Base-by-base conservation (phyloP, 2,797 vertebrate genomes). In the Sciaenops ocellatus region DNA sequence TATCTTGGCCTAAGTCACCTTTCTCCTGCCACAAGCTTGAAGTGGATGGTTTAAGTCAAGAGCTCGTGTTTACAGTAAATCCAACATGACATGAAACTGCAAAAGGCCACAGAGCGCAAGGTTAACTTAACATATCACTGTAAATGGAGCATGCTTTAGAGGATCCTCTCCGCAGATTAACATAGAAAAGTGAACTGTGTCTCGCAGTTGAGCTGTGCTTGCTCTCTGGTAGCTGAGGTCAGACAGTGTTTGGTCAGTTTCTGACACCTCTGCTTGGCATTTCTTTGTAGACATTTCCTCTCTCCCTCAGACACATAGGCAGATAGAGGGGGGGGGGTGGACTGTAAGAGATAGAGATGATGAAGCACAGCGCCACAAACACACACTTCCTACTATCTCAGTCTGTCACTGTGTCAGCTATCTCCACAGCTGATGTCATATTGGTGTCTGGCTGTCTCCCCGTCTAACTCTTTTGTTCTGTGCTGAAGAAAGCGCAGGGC, bases 381-480 rank as follows among this genome's bases (percentile, higher is more conserved):
- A 47, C 66, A 77, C 69, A 71, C 81, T 60, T 69, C 71, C 52
- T 79, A 61, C 79, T 79, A 82, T 86, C 83, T 81, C 61, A 42
- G 78, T 41, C 79, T 75, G 88, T 83, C 82, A 78, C 79, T 73
- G 82, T 86, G 89, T 90, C 89, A 84, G 63, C 88, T 79, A 68
- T 82, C 87, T 79, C 83, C 79, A 59, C 86, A 87, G 86, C 73
- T 85, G 41, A 63, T 79, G 87, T 89, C 86, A 78, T 73, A 57
- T 72, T 61, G 76, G 46, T 83, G 81, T 86, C 70, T 73, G 5
- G 69, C 88, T 76, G 78, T 76, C 87, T 90, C 79, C 73, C 83
- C 83, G 68, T 79, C 78, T 79, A 84, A 69, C 54, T 68, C 87
- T 87, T 88, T 90, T 86, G 84, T 89, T 87, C 88, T 38, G 83